A percentile compares a stretch with the other conserved stretches of the same genome.
phyloP scores from a whole-genome alignment of 2,797 vertebrate species.

The Pantherophis vulpinus region DNA sequence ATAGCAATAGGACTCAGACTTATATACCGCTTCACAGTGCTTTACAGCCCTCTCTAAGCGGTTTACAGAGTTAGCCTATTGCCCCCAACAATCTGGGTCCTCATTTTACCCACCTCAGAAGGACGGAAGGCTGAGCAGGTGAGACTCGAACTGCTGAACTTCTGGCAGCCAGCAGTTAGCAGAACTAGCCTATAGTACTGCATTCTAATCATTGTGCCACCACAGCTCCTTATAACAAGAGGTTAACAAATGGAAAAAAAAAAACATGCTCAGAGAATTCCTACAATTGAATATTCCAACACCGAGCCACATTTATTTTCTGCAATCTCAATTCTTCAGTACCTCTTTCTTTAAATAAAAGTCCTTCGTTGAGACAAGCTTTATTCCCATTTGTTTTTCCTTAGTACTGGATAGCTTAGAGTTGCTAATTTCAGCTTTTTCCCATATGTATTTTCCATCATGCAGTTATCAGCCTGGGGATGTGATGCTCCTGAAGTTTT shows the following conservation, averaged over 20 bases:
- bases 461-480: background rate
- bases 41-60: no score
- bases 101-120: no score
- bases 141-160: no score
- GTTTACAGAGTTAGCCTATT: no score
- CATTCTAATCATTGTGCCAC: no score
- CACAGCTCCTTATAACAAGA: background rate
- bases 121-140: no score
- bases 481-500: background rate
- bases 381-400: background rate
- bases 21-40: no score
- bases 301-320: background rate
- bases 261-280: background rate
- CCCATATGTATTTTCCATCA: background rate
- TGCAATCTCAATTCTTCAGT: background rate
- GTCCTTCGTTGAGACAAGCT: background rate
- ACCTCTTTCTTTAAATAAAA: background rate
- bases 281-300: background rate
- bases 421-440: background rate
- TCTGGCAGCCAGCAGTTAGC: no score
- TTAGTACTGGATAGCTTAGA: background rate
- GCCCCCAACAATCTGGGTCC: no score
- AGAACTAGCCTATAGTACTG: no score
- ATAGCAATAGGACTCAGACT: no score
- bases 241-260: background rate